Conservation (phyloP, 1,140 invertebrate genomes). For the Bombus breviceps region DNA sequence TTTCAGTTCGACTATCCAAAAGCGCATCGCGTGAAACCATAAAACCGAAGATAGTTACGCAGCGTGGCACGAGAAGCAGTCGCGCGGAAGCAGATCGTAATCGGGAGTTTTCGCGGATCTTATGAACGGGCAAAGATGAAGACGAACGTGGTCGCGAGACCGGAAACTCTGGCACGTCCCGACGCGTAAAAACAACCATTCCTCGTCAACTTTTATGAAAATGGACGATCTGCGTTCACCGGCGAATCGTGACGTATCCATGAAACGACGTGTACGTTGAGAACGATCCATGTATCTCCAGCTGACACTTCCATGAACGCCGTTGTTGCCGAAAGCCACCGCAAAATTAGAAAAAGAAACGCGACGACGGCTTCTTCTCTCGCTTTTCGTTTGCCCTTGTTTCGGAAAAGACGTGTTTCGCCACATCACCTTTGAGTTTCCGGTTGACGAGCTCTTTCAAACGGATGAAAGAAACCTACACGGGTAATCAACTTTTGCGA, state of each 20-base stretch:
- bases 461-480: conserved; percentile 17
- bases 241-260: conserved; percentile 42
- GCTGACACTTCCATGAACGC: conserved; percentile 21
- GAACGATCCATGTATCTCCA: conserved; percentile 13
- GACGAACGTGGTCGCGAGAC: conserved; percentile 17
- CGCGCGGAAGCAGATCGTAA: background rate
- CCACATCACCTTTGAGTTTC: conserved; percentile 57
- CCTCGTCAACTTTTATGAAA: conserved; percentile 68
- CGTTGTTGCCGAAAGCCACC: conserved; percentile 55
- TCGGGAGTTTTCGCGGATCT: conserved; percentile 31
- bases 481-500: conserved; percentile 9
- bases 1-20: background rate
- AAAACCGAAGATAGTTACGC: background rate
- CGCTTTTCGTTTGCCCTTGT: conserved; percentile 59
- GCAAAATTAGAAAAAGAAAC: conserved; percentile 32
- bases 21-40: background rate
- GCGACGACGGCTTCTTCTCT: background rate
- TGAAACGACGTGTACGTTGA: conserved; percentile 29
- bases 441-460: conserved; percentile 33
- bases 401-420: conserved; percentile 46
- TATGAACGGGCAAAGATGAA: conserved; percentile 22
- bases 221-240: conserved; percentile 67
- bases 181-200: conserved; percentile 25
- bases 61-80: conserved; percentile 1
- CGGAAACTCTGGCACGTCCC: conserved; percentile 24